phyloP scores from a whole-genome alignment of 1,140 invertebrate genomes.

The silkworm (Bombyx mori) region DNA sequence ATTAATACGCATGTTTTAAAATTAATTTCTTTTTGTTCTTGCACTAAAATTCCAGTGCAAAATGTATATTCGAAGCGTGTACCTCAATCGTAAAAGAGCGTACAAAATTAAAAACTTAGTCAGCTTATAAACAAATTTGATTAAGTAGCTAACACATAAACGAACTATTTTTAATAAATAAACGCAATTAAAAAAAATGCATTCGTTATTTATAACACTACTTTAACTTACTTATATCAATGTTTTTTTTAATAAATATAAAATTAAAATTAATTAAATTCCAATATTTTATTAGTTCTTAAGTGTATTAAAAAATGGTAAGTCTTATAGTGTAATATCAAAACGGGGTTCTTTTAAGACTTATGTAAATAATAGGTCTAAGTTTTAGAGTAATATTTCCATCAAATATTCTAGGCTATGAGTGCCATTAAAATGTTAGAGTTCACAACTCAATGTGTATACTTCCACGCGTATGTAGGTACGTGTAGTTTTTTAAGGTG shows the following conservation, averaged over 20 bases:
- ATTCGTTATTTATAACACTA: too few relatives aligned
- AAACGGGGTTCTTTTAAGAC: not conserved
- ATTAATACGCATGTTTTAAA: too few relatives aligned
- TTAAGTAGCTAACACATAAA: too few relatives aligned
- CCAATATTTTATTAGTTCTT: too few relatives aligned
- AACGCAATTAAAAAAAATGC: too few relatives aligned
- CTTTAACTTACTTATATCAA: too few relatives aligned
- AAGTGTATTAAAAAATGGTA: not conserved
- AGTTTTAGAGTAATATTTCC: not conserved
- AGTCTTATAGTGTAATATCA: not conserved
- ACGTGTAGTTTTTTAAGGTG: not conserved
- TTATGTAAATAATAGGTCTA: constrained; percentile 20
- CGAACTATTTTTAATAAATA: too few relatives aligned
- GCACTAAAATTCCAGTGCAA: too few relatives aligned
- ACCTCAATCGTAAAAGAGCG: constrained; percentile 5
- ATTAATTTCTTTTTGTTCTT: too few relatives aligned
- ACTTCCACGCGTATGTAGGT: not conserved
- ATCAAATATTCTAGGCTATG: constrained; percentile 58
- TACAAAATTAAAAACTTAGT: constrained; percentile 19
- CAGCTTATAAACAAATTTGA: constrained; percentile 1
- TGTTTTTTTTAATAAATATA: too few relatives aligned
- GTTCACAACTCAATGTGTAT: not conserved
- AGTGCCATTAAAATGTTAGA: constrained; percentile 57
- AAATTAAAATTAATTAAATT: too few relatives aligned
- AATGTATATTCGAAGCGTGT: not conserved